Percentiles rank a stretch among this genome's conserved stretches.
phyloP scores from a whole-genome alignment of 30 jellyfish, hydroid and myxozoan species.

The Aurelia aurita region DNA sequence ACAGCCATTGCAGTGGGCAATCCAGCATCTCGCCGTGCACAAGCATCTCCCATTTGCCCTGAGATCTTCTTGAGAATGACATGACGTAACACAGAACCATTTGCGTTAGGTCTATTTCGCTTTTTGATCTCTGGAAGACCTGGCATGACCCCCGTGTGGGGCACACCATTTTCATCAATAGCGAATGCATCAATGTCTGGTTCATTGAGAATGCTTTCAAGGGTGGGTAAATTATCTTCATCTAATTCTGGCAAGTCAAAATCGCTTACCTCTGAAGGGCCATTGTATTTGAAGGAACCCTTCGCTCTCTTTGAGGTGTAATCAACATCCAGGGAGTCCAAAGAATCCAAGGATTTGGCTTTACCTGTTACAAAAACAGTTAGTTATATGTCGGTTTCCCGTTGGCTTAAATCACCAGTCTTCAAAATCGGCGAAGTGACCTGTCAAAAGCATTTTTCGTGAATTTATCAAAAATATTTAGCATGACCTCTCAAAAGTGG shows the following conservation, averaged over 20 bases:
- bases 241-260: slow-evolving; percentile 85
- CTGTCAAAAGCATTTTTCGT: neutral
- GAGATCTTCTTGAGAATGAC: slow-evolving; percentile 92
- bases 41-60: slow-evolving; percentile 96
- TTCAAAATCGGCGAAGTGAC: neutral
- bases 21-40: slow-evolving; percentile 99
- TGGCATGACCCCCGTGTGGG: slow-evolving; percentile 46
- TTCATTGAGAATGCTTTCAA: slow-evolving; percentile 92
- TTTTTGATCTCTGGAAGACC: slow-evolving; percentile 82
- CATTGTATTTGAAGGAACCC: slow-evolving; percentile 70
- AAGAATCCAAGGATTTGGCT: slow-evolving; percentile 73
- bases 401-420: no score
- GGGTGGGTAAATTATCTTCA: slow-evolving; percentile 87
- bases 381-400: no score
- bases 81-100: slow-evolving; percentile 98
- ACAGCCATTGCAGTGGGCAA: slow-evolving; percentile 98
- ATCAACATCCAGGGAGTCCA: slow-evolving; percentile 85
- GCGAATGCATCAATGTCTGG: slow-evolving; percentile 75
- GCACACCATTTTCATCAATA: slow-evolving; percentile 65
- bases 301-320: slow-evolving; percentile 59
- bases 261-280: slow-evolving; percentile 42
- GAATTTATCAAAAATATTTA: no score
- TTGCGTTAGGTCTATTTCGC: slow-evolving; percentile 60
- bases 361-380: slow-evolving; percentile 20
- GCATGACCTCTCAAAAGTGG: no score